Percentiles rank a stretch among this genome's conserved stretches.
phyloP scores from a whole-genome alignment of 2,888 invertebrate genomes.

The Plagodis pulveraria region DNA sequence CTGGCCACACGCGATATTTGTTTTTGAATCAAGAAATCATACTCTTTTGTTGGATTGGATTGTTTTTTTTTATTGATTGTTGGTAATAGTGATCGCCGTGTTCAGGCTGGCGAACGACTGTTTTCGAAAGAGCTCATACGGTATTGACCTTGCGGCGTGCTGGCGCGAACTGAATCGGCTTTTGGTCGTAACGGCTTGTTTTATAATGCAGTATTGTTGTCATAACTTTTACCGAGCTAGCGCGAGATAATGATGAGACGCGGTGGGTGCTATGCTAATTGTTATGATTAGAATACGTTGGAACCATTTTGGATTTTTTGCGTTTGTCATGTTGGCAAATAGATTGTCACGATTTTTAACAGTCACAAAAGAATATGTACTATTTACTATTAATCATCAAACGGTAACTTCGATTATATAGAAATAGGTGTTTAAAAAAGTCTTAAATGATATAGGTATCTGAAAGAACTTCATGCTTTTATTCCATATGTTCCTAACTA shows the following conservation, averaged over 20 bases:
- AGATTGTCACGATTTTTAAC: slow-evolving; percentile 2
- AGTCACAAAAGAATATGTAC: not conserved
- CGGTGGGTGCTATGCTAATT: slow-evolving; percentile 10
- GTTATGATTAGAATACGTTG: not conserved
- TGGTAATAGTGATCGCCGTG: slow-evolving; percentile 63
- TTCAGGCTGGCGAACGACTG: slow-evolving; percentile 65
- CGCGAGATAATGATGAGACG: slow-evolving; percentile 31
- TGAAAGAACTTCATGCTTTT: too few relatives aligned
- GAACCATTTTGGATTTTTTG: not conserved
- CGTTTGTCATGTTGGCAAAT: slow-evolving; percentile 4
- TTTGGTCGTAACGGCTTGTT: slow-evolving; percentile 71
- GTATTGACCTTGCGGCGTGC: slow-evolving; percentile 80
- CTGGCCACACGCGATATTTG: slow-evolving; percentile 35
- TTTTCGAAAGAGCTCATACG: slow-evolving; percentile 69
- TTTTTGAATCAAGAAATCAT: slow-evolving; percentile 42
- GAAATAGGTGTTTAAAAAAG: too few relatives aligned
- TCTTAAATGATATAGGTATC: too few relatives aligned
- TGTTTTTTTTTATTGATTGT: slow-evolving; percentile 41
- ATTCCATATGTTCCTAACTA: too few relatives aligned
- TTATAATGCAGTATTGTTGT: slow-evolving; percentile 81
- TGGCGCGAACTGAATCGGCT: slow-evolving; percentile 74
- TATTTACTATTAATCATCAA: too few relatives aligned
- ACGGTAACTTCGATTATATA: too few relatives aligned
- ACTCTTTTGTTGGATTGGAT: slow-evolving; percentile 32
- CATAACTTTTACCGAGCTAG: slow-evolving; percentile 71